phyloP scores from a whole-genome alignment of 2,888 invertebrate genomes.

The Cataglyphis altisquamis region DNA sequence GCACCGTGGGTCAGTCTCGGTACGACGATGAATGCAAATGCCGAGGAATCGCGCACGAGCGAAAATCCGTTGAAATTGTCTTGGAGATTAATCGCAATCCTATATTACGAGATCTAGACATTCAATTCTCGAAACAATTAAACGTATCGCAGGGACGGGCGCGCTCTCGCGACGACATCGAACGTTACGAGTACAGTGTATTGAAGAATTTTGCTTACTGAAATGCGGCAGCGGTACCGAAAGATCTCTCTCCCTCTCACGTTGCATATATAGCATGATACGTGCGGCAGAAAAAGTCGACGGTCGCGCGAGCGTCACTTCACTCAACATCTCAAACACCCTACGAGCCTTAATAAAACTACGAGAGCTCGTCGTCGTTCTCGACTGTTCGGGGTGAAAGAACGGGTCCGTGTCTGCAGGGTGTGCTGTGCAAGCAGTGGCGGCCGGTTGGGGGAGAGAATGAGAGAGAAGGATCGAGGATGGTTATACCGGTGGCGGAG shows the following conservation, averaged over 20 bases:
- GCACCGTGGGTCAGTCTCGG: constrained; percentile 21
- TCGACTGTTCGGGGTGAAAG: constrained; percentile 48
- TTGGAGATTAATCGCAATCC: constrained; percentile 5
- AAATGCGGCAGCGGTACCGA: constrained; percentile 11
- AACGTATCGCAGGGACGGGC: neutral
- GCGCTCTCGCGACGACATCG: neutral
- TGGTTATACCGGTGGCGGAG: constrained; percentile 59
- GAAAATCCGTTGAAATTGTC: neutral
- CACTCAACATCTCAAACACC: constrained; percentile 55
- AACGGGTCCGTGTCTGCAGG: constrained; percentile 54
- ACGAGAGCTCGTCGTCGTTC: constrained; percentile 44
- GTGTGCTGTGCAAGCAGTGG: constrained; percentile 23
- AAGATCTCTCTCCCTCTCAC: constrained; percentile 37
- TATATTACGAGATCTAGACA: neutral
- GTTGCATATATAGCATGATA: constrained; percentile 33
- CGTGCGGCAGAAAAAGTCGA: constrained; percentile 41
- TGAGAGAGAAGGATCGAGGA: constrained; percentile 51
- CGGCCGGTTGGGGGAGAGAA: constrained; percentile 18
- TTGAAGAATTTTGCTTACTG: constrained; percentile 57
- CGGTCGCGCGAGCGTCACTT: constrained; percentile 47
- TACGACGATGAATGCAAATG: constrained; percentile 43
- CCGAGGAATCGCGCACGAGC: neutral
- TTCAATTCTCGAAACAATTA: neutral
- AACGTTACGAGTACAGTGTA: constrained; percentile 26
- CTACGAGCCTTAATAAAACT: constrained; percentile 54